Evolutionary conservation across 2,888 invertebrate species (phyloP).

Genomic region (Agapetus fuscipes): DNA sequence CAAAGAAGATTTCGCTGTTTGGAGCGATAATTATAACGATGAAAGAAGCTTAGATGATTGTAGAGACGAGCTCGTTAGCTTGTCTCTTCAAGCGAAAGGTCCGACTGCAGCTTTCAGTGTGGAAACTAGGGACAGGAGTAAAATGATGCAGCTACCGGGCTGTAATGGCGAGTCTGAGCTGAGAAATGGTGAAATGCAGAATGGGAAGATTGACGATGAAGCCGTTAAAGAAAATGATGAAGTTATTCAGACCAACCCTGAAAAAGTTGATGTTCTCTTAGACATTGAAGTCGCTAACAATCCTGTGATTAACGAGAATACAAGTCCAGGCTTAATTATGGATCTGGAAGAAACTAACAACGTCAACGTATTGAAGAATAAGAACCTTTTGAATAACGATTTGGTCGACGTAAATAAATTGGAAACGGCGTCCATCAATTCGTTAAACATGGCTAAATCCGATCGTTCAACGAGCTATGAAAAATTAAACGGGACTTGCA

Average conservation of each 20-base stretch:
- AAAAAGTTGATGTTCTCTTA: too few relatives aligned
- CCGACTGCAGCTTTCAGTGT: not conserved
- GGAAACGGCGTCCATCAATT: constrained; percentile 14
- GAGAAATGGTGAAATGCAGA: not conserved
- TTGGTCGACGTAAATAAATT: constrained; percentile 2
- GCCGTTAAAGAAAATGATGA: too few relatives aligned
- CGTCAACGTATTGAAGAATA: not conserved
- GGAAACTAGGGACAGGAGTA: not conserved
- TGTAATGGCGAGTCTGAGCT: too few relatives aligned
- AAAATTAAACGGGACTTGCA: constrained; percentile 17
- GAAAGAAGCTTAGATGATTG: constrained; percentile 16
- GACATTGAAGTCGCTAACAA: not conserved
- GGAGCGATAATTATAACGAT: constrained; percentile 12
- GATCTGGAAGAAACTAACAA: too few relatives aligned
- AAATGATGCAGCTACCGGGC: too few relatives aligned
- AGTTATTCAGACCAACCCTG: too few relatives aligned
- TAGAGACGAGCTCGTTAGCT: constrained; percentile 12
- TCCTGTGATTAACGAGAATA: not conserved
- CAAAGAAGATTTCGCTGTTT: constrained; percentile 17
- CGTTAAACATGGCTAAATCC: constrained; percentile 12
- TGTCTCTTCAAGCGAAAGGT: constrained; percentile 8
- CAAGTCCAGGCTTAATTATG: not conserved
- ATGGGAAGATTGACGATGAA: too few relatives aligned
- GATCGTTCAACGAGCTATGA: constrained; percentile 19
- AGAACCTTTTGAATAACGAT: not conserved